Percentiles rank a stretch among this genome's conserved stretches.
These are phyloP conservation scores for Odocoileus hemionus DNA, from an alignment of 2,113 vertebrate genomes.

Conservation along the genomic window DNA sequence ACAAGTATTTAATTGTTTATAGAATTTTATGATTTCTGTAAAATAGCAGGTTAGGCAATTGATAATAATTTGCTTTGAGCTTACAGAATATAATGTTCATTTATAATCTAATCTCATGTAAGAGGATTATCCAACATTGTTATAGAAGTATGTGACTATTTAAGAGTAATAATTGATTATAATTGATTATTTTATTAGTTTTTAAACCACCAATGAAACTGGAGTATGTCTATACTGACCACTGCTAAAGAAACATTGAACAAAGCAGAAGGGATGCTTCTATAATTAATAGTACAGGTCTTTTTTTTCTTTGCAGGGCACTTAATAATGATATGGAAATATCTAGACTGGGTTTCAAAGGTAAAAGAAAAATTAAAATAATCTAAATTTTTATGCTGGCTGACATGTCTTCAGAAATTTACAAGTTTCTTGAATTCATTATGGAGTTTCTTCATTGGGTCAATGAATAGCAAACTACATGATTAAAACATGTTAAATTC, in stretches of 20 bases:
- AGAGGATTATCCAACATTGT: not conserved
- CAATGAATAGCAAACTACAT: not conserved
- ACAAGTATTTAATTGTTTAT: not conserved
- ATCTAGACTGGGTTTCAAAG: not conserved
- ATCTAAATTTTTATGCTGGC: not conserved
- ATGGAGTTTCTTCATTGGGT: not conserved
- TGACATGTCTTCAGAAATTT: not conserved
- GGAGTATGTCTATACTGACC: not conserved
- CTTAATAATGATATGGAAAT: not conserved
- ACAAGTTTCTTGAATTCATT: not conserved
- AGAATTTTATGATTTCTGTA: constrained; percentile 7
- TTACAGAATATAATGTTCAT: not conserved
- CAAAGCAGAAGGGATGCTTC: not conserved
- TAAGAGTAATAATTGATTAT: not conserved
- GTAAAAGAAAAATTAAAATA: not conserved
- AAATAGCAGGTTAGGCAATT: not conserved
- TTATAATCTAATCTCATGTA: not conserved
- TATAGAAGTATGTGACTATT: not conserved
- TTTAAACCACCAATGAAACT: not conserved
- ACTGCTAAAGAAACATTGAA: not conserved
- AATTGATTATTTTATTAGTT: not conserved
- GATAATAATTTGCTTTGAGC: not conserved
- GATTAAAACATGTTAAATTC: not conserved
- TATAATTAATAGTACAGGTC: not conserved
- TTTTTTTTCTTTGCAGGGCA: not conserved